A percentile compares a stretch with the other conserved stretches of the same genome.
Conservation (phyloP, 2,888 invertebrate species). For the Drosophila anomelani region DNA sequence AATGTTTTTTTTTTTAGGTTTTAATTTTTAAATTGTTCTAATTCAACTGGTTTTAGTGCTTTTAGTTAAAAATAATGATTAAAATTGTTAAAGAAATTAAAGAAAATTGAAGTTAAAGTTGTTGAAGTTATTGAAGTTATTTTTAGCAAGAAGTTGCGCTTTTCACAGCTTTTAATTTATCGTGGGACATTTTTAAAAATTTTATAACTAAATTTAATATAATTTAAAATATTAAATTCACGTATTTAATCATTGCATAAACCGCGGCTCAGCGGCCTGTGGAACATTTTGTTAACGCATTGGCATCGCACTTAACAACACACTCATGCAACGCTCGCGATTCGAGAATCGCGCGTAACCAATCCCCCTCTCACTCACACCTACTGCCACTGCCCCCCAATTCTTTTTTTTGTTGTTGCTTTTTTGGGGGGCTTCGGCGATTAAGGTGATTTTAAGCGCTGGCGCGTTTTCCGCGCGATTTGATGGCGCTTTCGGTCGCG, state of each 20-base stretch:
- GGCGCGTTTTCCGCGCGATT: constrained; percentile 74
- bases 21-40: no score
- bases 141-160: no score
- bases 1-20: no score
- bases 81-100: no score
- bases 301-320: constrained; percentile 72
- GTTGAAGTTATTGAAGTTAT: no score
- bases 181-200: no score
- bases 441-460: constrained; percentile 66
- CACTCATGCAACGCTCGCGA: constrained; percentile 49
- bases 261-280: constrained; percentile 15
- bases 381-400: neutral
- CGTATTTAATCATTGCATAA: constrained; percentile 13
- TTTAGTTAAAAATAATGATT: no score
- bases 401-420: no score
- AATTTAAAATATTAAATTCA: neutral
- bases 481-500: constrained; percentile 70
- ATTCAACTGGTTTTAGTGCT: no score
- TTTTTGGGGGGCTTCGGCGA: constrained; percentile 13
- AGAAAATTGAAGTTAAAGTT: no score
- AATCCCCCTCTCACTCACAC: neutral
- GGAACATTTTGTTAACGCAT: constrained; percentile 67
- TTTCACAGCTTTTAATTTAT: no score
- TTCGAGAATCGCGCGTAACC: constrained; percentile 1
- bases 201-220: neutral